Evolutionary conservation across 2,797 vertebrate species (phyloP).

Genomic region (Yasuhikotakia modesta): DNA sequence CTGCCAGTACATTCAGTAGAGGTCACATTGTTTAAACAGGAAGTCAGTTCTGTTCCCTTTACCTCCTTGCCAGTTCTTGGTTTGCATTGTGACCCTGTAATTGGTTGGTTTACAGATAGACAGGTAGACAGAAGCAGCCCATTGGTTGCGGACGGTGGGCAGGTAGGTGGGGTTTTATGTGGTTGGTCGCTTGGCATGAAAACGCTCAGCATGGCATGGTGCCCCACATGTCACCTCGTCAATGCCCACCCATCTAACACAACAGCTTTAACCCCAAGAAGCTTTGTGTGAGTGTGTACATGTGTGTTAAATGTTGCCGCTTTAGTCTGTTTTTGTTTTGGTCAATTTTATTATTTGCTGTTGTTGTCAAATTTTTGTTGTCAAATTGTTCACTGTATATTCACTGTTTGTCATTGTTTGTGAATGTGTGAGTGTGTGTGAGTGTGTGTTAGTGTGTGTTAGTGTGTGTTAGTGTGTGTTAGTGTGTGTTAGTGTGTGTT

Average conservation of each 20-base stretch:
- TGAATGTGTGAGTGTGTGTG: not conserved
- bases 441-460: conserved; percentile 20
- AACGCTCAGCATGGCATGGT: conserved; percentile 76
- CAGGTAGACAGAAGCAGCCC: conserved; percentile 78
- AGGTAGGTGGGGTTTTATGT: conserved; percentile 78
- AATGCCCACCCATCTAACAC: conserved; percentile 61
- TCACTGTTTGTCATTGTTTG: conserved; percentile 31
- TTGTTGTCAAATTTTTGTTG: conserved; percentile 11
- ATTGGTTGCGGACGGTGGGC: conserved; percentile 77
- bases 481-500: conserved; percentile 20
- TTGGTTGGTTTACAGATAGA: conserved; percentile 81
- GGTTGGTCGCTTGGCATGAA: conserved; percentile 74
- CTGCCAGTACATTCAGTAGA: not conserved
- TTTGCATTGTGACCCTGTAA: conserved; percentile 72
- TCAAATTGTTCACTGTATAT: not conserved
- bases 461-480: not conserved
- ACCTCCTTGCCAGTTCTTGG: conserved; percentile 21
- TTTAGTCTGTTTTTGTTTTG: not conserved
- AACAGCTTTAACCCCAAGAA: conserved; percentile 50
- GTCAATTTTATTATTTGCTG: conserved; percentile 7
- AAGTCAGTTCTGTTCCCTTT: conserved; percentile 35
- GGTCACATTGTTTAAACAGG: conserved; percentile 22
- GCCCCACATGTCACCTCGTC: conserved; percentile 60
- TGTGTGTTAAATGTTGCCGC: conserved; percentile 35
- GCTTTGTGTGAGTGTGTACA: conserved; percentile 38